Conservation (phyloP, 92 coral and sea anemone genomes). For the Micromussa lordhowensis region DNA sequence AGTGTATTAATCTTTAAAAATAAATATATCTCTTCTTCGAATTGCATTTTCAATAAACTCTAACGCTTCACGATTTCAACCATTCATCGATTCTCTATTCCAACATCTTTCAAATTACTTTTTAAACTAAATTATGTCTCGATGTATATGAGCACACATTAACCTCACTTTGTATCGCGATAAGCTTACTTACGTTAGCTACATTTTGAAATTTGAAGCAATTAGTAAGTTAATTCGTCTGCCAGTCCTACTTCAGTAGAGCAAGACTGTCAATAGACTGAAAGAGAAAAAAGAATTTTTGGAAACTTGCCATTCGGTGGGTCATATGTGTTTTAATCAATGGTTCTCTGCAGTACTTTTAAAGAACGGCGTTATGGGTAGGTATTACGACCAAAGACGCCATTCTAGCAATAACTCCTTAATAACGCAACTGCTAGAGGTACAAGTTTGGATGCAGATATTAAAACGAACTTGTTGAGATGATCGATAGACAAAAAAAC, state of each 20-base stretch:
- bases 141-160: background rate
- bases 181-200: background rate
- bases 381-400: background rate
- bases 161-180: background rate
- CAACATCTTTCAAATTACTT: background rate
- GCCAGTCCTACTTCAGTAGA: background rate
- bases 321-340: background rate
- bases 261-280: background rate
- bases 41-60: conserved; percentile 17
- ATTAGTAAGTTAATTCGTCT: background rate
- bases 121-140: background rate
- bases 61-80: conserved; percentile 9
- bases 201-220: background rate
- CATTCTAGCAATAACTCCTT: background rate
- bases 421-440: background rate
- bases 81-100: conserved; percentile 1
- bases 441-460: background rate
- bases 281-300: background rate
- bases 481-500: background rate
- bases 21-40: conserved; percentile 50
- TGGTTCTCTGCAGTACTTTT: background rate
- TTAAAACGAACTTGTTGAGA: background rate
- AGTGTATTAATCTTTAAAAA: conserved; percentile 47
- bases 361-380: background rate
- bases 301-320: background rate